A percentile compares a stretch with the other conserved stretches of the same genome.
Conservation (phyloP, 1,140 invertebrate species). For the Orussus abietinus region DNA sequence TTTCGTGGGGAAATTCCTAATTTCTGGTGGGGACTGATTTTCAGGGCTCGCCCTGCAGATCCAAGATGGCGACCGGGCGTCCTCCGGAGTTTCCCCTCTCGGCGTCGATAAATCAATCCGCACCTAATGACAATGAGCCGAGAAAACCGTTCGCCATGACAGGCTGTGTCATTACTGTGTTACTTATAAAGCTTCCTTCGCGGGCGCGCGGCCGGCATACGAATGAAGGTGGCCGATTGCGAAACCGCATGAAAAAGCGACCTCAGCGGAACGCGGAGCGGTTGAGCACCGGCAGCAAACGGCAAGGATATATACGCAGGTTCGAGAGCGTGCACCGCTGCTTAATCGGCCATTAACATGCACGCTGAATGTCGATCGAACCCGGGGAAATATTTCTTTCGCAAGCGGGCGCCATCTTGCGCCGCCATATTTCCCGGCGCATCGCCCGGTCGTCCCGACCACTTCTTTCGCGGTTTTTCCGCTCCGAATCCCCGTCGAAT, state of each 20-base stretch:
- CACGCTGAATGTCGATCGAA: conserved; percentile 41
- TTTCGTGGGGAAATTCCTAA: no score
- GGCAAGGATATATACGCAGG: conserved; percentile 25
- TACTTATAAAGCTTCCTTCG: conserved; percentile 43
- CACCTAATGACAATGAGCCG: conserved; percentile 29
- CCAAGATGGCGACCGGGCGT: no score
- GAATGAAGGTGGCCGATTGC: conserved; percentile 36
- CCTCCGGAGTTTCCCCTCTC: conserved; percentile 38
- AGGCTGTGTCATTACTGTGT: conserved; percentile 45
- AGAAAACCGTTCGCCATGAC: conserved; percentile 44
- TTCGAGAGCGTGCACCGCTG: conserved; percentile 13
- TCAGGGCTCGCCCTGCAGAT: no score
- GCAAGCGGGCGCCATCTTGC: conserved; percentile 6
- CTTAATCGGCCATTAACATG: conserved; percentile 45
- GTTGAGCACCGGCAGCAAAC: no score
- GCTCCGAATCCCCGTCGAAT: no score
- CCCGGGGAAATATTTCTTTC: conserved; percentile 31
- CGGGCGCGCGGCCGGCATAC: conserved; percentile 35
- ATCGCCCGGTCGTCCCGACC: no score
- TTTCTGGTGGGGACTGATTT: no score
- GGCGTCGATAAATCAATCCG: conserved; percentile 36
- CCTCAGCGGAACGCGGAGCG: conserved; percentile 31
- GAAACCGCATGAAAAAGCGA: conserved; percentile 38
- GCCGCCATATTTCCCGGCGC: no score
- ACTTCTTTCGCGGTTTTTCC: no score